Evolutionary conservation across 2,797 vertebrate species (phyloP).

Genomic region (Erpetoichthys calabaricus): DNA sequence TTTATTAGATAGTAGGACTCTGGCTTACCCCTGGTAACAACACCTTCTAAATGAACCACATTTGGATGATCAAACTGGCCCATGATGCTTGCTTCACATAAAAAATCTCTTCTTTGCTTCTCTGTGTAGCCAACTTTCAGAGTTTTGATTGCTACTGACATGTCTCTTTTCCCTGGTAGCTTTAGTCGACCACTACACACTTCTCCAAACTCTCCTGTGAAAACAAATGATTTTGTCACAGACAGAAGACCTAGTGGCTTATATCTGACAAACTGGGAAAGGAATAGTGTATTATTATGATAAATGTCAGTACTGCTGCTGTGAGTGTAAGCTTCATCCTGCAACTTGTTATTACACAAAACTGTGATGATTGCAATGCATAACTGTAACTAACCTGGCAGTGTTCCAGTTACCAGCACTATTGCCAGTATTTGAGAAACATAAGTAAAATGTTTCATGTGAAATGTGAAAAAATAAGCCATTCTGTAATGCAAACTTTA

Average conservation of each 20-base stretch:
- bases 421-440: too few relatives aligned
- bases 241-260: constrained; percentile 15
- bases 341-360: constrained; percentile 13
- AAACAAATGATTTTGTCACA: constrained; percentile 12
- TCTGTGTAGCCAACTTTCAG: constrained; percentile 94
- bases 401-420: too few relatives aligned
- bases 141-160: constrained; percentile 90
- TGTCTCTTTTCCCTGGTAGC: constrained; percentile 85
- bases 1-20: background rate
- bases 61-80: constrained; percentile 97
- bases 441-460: too few relatives aligned
- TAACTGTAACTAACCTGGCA: too few relatives aligned
- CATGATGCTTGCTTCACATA: constrained; percentile 98
- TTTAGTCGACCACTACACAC: constrained; percentile 92
- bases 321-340: constrained; percentile 33
- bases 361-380: too few relatives aligned
- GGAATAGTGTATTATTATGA: constrained; percentile 21
- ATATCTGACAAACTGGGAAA: constrained; percentile 32
- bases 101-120: constrained; percentile 89
- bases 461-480: too few relatives aligned
- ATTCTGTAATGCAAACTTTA: too few relatives aligned
- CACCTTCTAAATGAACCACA: constrained; percentile 90
- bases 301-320: constrained; percentile 35
- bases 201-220: constrained; percentile 89
- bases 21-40: constrained; percentile 82